Evolutionary conservation across 2,797 vertebrate species (phyloP).

Genomic region (Crenichthys baileyi): DNA sequence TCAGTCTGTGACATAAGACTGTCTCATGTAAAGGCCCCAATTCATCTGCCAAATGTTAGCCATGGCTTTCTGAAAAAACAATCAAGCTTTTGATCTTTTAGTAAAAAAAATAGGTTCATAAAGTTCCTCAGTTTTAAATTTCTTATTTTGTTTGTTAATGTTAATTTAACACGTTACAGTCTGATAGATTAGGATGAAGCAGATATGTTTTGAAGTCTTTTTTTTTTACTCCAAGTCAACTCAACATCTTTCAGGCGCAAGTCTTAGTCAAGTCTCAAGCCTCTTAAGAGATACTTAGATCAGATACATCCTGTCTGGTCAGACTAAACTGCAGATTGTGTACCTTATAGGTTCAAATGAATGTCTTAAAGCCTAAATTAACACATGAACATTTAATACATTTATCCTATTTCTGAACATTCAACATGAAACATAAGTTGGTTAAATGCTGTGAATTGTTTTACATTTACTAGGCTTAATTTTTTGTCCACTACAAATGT

Average conservation of each 20-base stretch:
- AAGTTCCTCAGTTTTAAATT: neutral
- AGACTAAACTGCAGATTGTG: neutral
- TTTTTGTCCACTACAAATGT: neutral
- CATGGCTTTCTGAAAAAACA: neutral
- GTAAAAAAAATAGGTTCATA: neutral
- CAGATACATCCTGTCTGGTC: neutral
- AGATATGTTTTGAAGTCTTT: neutral
- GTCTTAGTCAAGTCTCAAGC: neutral
- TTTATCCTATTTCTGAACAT: neutral
- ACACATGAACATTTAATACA: neutral
- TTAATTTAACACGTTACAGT: neutral
- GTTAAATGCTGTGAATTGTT: neutral
- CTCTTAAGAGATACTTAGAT: neutral
- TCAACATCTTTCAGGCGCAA: neutral
- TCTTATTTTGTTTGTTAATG: neutral
- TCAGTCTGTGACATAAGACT: neutral
- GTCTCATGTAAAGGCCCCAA: slow-evolving; percentile 9
- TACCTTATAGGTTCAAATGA: neutral
- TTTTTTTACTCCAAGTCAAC: neutral
- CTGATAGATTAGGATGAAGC: neutral
- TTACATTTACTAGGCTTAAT: neutral
- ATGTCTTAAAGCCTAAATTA: neutral
- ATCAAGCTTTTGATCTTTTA: neutral
- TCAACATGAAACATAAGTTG: neutral
- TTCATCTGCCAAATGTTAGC: slow-evolving; percentile 4